These are phyloP conservation scores for Eristalinus sepulchralis DNA, from an alignment of 2,888 invertebrate genomes.

Conservation along the genomic window DNA sequence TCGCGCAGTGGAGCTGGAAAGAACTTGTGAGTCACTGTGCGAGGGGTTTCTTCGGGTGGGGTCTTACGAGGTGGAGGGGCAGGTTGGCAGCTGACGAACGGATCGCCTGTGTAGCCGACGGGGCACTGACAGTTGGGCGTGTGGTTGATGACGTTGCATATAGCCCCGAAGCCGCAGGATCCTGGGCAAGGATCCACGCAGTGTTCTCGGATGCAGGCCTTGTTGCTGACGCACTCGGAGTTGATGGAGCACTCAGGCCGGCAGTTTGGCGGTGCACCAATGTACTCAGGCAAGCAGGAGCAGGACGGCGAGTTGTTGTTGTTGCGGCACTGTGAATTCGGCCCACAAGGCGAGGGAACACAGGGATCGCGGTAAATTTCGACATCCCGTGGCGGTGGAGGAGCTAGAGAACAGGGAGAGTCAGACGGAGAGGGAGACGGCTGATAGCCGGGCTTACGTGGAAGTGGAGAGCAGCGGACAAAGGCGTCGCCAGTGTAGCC, in stretches of 20 bases:
- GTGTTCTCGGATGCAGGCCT: conserved; percentile 89
- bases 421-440: background rate
- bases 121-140: conserved; percentile 88
- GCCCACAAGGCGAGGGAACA: conserved; percentile 85
- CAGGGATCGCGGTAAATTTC: conserved; percentile 82
- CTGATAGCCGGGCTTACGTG: conserved; percentile 76
- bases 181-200: conserved; percentile 92
- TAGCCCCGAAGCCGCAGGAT: conserved; percentile 86
- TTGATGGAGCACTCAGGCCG: conserved; percentile 87
- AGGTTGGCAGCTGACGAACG: conserved; percentile 83
- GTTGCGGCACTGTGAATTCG: conserved; percentile 85
- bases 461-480: conserved; percentile 84
- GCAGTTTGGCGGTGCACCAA: conserved; percentile 87
- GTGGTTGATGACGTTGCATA: conserved; percentile 86
- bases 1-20: conserved; percentile 73
- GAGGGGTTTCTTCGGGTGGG: background rate
- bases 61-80: conserved; percentile 73
- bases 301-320: conserved; percentile 85
- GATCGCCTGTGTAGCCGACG: conserved; percentile 87
- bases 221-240: conserved; percentile 88
- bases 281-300: conserved; percentile 84
- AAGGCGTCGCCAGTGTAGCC: conserved; percentile 90
- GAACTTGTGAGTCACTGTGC: background rate
- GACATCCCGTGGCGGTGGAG: conserved; percentile 73
- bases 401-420: conserved; percentile 68